Evolutionary conservation across 2,797 vertebrate genomes (phyloP), one percentile per base, ranked within the genome.

Genomic region (Decapterus maruadsi): DNA sequence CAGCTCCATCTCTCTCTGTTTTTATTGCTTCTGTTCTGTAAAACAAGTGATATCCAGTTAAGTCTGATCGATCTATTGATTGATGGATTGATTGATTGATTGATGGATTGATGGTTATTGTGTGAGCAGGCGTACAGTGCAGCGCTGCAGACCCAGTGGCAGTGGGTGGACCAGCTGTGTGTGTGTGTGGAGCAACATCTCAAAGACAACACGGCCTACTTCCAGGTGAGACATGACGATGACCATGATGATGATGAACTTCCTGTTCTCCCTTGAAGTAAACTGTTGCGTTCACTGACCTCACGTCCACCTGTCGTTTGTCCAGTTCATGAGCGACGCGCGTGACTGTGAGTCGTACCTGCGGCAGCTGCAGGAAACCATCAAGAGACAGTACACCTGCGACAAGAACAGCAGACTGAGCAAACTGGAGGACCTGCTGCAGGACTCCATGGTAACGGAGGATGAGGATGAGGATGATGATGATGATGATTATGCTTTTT

Each of bases 121-220:
- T 40, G 12, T 87, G 2, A 20, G 1, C 91, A 99, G 98, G 98
- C 98, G 5, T 99, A 99, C 91, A 97, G 96, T 0, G 98, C 98
- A 3, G 98, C 98, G 0, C 95, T 99, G 72, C 96, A 97, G 92
- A 98, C 95, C 0, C 98, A 99, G 81, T 96, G 98, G 96, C 97
- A 98, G 91, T 99, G 98, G 98, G 97, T 99, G 75, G 95, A 95
- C 66, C 97, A 99, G 93, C 95, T 99, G 9, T 98, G 97, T 79
- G 80, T 97, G 40, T 99, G 98, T 20, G 97, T 99, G 42, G 98
- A 99, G 77, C 97, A 97, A 79, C 98, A 99, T 11, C 95, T 99
- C 66, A 97, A 96, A 90, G 98, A 99, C 86, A 99, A 99, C 63
- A 92, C 95, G 0, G 92, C 96, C 31, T 99, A 97, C 83, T 99